phyloP scores from a whole-genome alignment of 2,888 invertebrate species.

The Leptopilina myrica region DNA sequence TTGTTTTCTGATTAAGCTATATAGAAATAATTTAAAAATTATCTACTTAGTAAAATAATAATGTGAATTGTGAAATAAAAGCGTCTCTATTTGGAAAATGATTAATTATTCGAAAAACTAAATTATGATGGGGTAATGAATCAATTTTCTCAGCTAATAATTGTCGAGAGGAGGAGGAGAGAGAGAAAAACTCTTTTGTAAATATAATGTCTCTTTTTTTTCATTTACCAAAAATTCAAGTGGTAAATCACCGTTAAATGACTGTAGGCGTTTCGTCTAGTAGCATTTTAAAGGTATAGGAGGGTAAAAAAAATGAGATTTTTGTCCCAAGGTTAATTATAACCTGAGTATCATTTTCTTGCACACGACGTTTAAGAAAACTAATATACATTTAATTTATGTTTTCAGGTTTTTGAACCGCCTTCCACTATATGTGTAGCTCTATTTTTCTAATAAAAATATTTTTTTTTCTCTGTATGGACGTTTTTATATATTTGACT shows the following conservation, averaged over 20 bases:
- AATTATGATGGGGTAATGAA: no score
- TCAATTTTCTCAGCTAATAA: no score
- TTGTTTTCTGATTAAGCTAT: no score
- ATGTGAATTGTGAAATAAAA: no score
- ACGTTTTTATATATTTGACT: no score
- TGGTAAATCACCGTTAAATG: conserved; percentile 10
- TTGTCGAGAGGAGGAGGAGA: no score
- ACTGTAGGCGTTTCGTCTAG: background rate
- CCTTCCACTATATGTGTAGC: background rate
- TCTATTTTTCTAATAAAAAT: background rate
- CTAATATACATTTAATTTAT: background rate
- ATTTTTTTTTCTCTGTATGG: no score
- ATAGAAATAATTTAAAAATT: no score
- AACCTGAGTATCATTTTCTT: background rate
- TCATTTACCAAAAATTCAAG: background rate
- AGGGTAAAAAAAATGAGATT: background rate
- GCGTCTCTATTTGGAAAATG: background rate
- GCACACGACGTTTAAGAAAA: conserved; percentile 2
- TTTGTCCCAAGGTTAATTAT: background rate
- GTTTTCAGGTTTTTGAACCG: background rate
- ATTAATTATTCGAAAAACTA: no score
- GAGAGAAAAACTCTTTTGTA: no score
- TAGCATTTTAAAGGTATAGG: background rate
- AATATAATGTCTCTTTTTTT: background rate
- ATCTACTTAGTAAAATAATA: no score